phyloP scores from a whole-genome alignment of 1,140 invertebrate genomes.

The Epicauta chinensis region DNA sequence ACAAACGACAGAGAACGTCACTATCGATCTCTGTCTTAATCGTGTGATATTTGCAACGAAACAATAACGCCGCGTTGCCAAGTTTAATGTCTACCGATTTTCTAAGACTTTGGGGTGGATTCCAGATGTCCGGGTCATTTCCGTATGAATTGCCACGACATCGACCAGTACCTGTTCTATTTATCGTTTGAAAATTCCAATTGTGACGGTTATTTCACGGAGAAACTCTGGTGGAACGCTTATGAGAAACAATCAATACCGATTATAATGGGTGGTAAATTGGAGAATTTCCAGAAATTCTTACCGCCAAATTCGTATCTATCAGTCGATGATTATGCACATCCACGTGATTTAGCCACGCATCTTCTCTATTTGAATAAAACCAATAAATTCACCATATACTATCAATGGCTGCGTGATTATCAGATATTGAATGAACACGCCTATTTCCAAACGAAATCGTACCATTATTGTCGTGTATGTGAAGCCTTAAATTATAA shows the following conservation, averaged over 20 bases:
- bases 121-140: constrained; percentile 58
- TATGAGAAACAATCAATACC: constrained; percentile 60
- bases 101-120: constrained; percentile 19
- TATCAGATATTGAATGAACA: constrained; percentile 67
- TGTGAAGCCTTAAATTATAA: constrained; percentile 71
- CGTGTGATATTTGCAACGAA: too few species aligned
- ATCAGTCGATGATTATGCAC: constrained; percentile 65
- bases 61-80: too few species aligned
- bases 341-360: constrained; percentile 53
- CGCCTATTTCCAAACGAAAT: constrained; percentile 59
- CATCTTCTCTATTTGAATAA: constrained; percentile 54
- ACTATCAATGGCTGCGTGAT: constrained; percentile 62
- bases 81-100: not conserved
- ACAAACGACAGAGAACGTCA: too few species aligned
- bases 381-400: constrained; percentile 52
- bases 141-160: constrained; percentile 47
- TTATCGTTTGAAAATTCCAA: constrained; percentile 69
- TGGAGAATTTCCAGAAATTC: constrained; percentile 45
- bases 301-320: constrained; percentile 64
- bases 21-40: too few species aligned
- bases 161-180: constrained; percentile 65
- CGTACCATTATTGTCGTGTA: constrained; percentile 71
- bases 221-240: constrained; percentile 63
- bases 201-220: constrained; percentile 65
- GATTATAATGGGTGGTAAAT: constrained; percentile 58